Base-by-base conservation (phyloP, 2,888 invertebrate species). In the Hecatera dysodea region DNA sequence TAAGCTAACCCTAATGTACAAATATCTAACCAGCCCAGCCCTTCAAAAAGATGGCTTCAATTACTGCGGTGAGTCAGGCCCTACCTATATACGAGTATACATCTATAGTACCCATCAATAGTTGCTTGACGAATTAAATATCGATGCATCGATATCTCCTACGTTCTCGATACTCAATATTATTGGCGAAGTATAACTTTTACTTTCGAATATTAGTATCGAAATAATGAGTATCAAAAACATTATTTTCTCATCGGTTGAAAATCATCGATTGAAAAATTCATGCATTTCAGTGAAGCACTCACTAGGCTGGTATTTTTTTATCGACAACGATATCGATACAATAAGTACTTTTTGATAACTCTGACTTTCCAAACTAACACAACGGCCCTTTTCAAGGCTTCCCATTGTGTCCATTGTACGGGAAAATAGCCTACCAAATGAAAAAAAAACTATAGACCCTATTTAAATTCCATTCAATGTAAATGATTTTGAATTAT, bases 401-500 rank as follows among this genome's bases (percentile, higher is more conserved):
- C 53, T 65, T 55, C 50, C 24, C 62, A 76, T 80, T 80, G 62
- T 80, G 27, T 46, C 7, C 7, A 12, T 6, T 27, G 19, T 55
- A 53, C 57, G 4, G 22, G 27, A 67, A 72, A 75, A 67, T 52
- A 53, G n/a, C 29, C 7, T 33, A 46, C 27, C 2, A 27, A 42
- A 24, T 53, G 22, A 71, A 75, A 0, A 55, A 65, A 65, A 70
- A 63, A 53, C 19, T 27, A 36, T 9, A 52, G n/a, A 27, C 52
- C 53, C 50, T 56, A 66, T 78, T 66, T 55, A 64, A 70, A 67
- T 60, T 36, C 76, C 39, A 80, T 79, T 80, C 71, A 80, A 80
- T 79, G 74, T 66, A 63, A 80, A 80, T 81, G n/a, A 19, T 77
- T 27, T 29, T 62, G 46, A 64, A 75, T 81, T 77, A 53, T 78